Conservation (phyloP, 2,797 vertebrate species). For the Premnoplex brunnescens region DNA sequence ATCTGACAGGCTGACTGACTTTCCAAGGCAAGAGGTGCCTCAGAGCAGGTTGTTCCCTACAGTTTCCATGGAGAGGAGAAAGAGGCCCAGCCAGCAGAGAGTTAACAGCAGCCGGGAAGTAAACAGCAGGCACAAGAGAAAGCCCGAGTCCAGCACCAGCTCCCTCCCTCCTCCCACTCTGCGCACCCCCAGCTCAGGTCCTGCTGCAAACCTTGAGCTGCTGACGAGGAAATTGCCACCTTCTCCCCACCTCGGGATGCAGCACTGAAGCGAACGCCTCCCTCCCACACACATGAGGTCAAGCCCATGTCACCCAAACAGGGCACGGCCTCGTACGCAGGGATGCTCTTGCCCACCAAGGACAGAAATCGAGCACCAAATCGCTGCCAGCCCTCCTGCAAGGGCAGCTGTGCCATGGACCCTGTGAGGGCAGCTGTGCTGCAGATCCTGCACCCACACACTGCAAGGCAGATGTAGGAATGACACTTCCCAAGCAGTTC, state of each 20-base stretch:
- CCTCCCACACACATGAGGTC: neutral
- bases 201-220: neutral
- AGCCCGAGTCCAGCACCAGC: neutral
- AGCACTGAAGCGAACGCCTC: neutral
- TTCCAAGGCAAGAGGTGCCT: fast-evolving
- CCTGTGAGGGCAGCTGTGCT: neutral
- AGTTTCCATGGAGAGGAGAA: neutral
- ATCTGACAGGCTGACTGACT: neutral
- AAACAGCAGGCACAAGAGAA: neutral
- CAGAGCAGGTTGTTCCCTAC: neutral
- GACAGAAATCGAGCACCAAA: neutral
- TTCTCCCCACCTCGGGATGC: neutral
- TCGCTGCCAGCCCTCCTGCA: fast-evolving
- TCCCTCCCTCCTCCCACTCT: conserved; percentile 4
- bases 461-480: neutral
- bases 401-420: neutral
- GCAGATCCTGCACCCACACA: neutral
- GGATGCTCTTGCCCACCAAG: fast-evolving
- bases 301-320: neutral
- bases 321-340: fast-evolving
- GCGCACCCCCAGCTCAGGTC: neutral
- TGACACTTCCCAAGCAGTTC: neutral
- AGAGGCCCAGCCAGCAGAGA: neutral
- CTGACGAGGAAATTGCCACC: neutral
- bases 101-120: neutral